Conservation (phyloP, 2,113 vertebrate species). For the Merops nubicus region DNA sequence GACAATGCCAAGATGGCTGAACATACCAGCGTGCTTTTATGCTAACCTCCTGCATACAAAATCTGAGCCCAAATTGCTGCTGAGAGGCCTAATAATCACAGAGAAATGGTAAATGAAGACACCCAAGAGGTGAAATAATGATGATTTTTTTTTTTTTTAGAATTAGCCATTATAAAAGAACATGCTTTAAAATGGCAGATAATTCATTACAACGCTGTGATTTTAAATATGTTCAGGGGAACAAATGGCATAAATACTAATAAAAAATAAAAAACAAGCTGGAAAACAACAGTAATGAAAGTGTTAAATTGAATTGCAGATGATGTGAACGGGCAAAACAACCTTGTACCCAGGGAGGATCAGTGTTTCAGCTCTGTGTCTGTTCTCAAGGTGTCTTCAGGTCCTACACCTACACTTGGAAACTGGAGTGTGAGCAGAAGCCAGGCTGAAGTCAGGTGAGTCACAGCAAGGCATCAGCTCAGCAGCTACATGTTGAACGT, state of each 20-base stretch:
- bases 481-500: conserved; percentile 1
- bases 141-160: neutral
- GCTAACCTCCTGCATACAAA: neutral
- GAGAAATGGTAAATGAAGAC: neutral
- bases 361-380: neutral
- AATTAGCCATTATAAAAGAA: neutral
- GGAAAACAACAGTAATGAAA: neutral
- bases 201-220: neutral
- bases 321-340: neutral
- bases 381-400: too few species aligned
- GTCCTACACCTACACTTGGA: neutral
- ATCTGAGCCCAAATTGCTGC: neutral
- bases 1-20: conserved; percentile 79
- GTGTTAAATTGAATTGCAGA: neutral
- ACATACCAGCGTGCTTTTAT: conserved; percentile 46
- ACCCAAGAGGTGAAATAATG: neutral
- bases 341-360: neutral
- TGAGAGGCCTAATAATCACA: neutral
- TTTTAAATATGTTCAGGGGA: neutral
- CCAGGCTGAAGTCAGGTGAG: neutral
- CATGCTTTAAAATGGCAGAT: neutral
- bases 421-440: neutral
- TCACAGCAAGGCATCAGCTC: neutral
- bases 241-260: neutral
- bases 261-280: neutral